A percentile compares a stretch with the other conserved stretches of the same genome.
Conservation (phyloP, 2,888 invertebrate genomes). For the Zhengitettix transpicula region DNA sequence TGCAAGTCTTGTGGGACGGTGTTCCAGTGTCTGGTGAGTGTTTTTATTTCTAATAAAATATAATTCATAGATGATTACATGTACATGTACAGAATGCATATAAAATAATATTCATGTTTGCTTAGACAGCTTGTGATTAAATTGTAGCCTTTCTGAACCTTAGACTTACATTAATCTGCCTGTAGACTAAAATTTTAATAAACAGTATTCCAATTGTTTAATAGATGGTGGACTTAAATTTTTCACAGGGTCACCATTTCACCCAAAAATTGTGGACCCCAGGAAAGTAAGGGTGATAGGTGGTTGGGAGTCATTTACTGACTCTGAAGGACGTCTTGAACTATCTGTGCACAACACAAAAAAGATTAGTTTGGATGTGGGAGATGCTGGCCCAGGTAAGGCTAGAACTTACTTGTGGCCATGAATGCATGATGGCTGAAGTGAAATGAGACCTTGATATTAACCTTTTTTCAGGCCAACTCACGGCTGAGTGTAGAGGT, state of each 20-base stretch:
- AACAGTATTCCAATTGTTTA: no score
- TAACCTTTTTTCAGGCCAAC: constrained; percentile 25
- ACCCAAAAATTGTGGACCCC: constrained; percentile 46
- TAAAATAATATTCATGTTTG: no score
- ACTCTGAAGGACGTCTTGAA: constrained; percentile 26
- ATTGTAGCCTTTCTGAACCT: no score
- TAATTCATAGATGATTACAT: no score
- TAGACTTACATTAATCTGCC: no score
- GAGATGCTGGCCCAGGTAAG: constrained; percentile 78
- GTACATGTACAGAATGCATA: no score
- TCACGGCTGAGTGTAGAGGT: constrained; percentile 34
- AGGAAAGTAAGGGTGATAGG: constrained; percentile 39
- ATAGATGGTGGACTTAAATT: background rate
- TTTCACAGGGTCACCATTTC: constrained; percentile 64
- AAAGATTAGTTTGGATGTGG: constrained; percentile 72
- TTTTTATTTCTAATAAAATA: background rate
- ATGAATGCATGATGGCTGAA: background rate
- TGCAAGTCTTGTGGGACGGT: constrained; percentile 54
- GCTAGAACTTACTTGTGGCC: background rate
- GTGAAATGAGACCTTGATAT: background rate
- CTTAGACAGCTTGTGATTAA: no score
- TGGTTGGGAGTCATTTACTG: constrained; percentile 33
- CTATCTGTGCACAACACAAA: constrained; percentile 22
- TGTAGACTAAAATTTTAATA: no score
- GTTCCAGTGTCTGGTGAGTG: constrained; percentile 28